Percentiles rank a stretch among this genome's conserved stretches.
These are phyloP conservation scores for Mormyrus iriodes DNA, from an alignment of 2,113 vertebrate species.

Conservation along the genomic window DNA sequence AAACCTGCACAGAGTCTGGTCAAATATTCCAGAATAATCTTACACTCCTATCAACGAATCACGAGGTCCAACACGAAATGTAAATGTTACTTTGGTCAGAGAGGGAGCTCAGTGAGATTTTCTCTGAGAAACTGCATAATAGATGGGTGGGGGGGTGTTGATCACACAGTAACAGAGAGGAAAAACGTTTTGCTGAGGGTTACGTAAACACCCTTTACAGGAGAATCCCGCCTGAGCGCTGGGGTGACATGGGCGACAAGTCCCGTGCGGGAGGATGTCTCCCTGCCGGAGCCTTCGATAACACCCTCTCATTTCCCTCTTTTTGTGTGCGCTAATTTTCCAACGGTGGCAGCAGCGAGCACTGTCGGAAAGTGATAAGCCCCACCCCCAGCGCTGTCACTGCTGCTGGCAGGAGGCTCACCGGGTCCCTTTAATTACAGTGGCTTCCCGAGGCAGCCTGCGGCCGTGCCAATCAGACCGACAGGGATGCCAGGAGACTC, in stretches of 20 bases:
- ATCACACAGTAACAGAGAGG: neutral
- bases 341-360: constrained; percentile 16
- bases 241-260: constrained; percentile 5
- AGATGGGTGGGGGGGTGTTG: neutral
- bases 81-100: constrained; percentile 16
- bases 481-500: neutral
- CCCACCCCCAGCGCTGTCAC: constrained; percentile 10
- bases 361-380: constrained; percentile 32
- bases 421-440: neutral
- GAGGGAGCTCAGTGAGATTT: neutral
- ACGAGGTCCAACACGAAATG: constrained; percentile 7
- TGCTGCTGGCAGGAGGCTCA: neutral
- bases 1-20: neutral
- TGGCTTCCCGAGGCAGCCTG: neutral
- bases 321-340: constrained; percentile 22
- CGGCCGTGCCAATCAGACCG: neutral
- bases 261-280: neutral
- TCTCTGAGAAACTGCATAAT: neutral
- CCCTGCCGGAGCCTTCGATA: constrained; percentile 22
- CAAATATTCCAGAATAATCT: neutral
- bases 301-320: constrained; percentile 28
- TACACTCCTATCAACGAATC: neutral
- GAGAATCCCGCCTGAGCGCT: constrained; percentile 16
- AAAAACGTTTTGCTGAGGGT: constrained; percentile 7
- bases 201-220: constrained; percentile 26